Base-by-base conservation (phyloP, 1,140 invertebrate species). In the Pogonus chalceus region DNA sequence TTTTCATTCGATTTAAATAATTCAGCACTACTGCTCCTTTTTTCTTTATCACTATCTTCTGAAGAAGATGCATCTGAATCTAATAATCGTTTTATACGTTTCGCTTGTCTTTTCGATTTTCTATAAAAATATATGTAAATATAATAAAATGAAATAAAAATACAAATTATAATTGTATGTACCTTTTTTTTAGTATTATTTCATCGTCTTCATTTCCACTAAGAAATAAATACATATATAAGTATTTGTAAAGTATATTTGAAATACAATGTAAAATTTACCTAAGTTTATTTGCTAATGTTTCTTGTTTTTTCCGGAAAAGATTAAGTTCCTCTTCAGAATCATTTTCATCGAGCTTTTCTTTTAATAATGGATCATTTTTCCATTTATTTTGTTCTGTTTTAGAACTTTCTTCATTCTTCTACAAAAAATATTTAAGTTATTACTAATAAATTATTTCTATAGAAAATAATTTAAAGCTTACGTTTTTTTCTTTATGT, bases 291-390 rank as follows among this genome's bases (percentile, higher is more conserved):
- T 56, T 37, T 31, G 51, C 47, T 3, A 52, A 35, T 56, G 55
- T 56, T 7, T 56, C 53, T 49, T 58, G 55, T 26, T 62, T 63
- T 21, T 47, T 58, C 12, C 48, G 49, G 43, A 59, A 59, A 50
- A 58, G 58, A 9, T 35, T 18, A 48, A 63, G 58, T 20, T 57
- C 57, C 24, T 58, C 59, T 21, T 62, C 63, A 18, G 57, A 59
- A 55, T 65, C 62, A 31, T 31, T 14, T 7, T 31, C 57, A 1
- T 53, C 56, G 10, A 60, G 46, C 21, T 56, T 59, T 24, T 48
- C 31, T 18, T 57, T 62, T 7, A 56, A 39, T 14, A 58, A 31
- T 24, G 58, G 59, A 46, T 64, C 57, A 35, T 49, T 53, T 7
- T 52, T 31, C 56, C 58, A 57, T 22, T 24, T 18, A 2, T 46